phyloP scores from a whole-genome alignment of 2,888 invertebrate species.

The Hydrotaea diabolus region DNA sequence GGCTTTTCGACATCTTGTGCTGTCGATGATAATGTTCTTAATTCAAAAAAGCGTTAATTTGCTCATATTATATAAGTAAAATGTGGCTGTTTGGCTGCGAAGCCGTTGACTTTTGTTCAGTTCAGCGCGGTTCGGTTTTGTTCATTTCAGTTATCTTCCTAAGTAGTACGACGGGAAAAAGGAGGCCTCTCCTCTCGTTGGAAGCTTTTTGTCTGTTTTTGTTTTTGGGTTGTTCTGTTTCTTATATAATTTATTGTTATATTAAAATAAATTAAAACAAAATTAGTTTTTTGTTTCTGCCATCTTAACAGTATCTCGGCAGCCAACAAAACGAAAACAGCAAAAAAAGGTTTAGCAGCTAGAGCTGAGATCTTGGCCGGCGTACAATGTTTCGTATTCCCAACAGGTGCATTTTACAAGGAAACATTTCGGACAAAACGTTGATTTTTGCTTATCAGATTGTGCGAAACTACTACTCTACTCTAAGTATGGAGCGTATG shows the following conservation, averaged over 20 bases:
- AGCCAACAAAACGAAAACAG: no score
- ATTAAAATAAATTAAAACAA: conserved; percentile 62
- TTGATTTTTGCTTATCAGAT: conserved; percentile 31
- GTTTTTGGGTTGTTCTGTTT: background rate
- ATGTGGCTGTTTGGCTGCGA: no score
- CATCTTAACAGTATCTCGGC: conserved; percentile 24
- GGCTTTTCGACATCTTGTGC: background rate
- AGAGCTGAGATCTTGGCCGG: background rate
- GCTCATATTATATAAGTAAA: conserved; percentile 59
- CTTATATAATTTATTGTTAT: conserved; percentile 58
- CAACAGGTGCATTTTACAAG: conserved; percentile 58
- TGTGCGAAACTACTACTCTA: background rate
- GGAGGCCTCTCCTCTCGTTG: background rate
- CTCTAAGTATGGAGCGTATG: background rate
- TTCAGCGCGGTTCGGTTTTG: conserved; percentile 11
- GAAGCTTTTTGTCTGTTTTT: no score
- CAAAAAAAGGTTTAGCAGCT: background rate
- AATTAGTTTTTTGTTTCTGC: conserved; percentile 42
- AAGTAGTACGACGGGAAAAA: conserved; percentile 1
- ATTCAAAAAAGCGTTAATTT: conserved; percentile 66
- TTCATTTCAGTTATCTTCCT: conserved; percentile 46
- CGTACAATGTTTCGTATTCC: conserved; percentile 7
- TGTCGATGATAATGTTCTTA: conserved; percentile 55
- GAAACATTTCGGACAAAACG: conserved; percentile 33
- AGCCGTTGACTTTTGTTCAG: conserved; percentile 43